Percentiles rank a stretch among this genome's conserved stretches.
Conservation (phyloP, 2,797 vertebrate species). For the Gorsachius magnificus region DNA sequence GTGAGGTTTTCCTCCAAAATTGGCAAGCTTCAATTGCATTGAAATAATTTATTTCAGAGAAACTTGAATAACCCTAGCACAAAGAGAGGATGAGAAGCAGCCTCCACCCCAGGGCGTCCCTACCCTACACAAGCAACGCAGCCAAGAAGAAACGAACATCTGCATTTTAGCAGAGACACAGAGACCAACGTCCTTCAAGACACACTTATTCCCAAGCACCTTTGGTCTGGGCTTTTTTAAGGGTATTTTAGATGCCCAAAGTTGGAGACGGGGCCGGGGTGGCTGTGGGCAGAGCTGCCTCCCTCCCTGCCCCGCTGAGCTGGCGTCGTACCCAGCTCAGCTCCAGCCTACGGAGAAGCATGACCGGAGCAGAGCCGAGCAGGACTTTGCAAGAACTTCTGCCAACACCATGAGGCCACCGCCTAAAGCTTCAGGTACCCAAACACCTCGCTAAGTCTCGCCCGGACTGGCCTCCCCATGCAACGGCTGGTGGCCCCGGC, state of each 20-base stretch:
- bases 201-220: background rate
- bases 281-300: background rate
- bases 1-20: rapidly evolving
- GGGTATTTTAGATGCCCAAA: background rate
- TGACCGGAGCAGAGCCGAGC: background rate
- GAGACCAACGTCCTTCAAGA: background rate
- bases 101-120: background rate
- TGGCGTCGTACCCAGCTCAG: background rate
- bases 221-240: background rate
- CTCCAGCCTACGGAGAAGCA: background rate
- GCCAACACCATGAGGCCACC: background rate
- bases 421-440: background rate
- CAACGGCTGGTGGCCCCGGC: background rate
- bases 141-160: background rate
- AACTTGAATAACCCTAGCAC: background rate
- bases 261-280: rapidly evolving
- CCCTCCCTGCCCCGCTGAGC: background rate
- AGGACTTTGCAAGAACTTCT: background rate
- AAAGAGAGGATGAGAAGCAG: background rate
- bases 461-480: background rate
- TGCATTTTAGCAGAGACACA: background rate
- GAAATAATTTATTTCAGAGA: background rate
- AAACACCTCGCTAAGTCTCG: background rate
- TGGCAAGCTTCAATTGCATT: background rate
- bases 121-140: background rate